Percentiles rank a stretch among this genome's conserved stretches.
Evolutionary conservation across 2,113 vertebrate genomes (phyloP).

Genomic region (Ornithorhynchus anatinus): DNA sequence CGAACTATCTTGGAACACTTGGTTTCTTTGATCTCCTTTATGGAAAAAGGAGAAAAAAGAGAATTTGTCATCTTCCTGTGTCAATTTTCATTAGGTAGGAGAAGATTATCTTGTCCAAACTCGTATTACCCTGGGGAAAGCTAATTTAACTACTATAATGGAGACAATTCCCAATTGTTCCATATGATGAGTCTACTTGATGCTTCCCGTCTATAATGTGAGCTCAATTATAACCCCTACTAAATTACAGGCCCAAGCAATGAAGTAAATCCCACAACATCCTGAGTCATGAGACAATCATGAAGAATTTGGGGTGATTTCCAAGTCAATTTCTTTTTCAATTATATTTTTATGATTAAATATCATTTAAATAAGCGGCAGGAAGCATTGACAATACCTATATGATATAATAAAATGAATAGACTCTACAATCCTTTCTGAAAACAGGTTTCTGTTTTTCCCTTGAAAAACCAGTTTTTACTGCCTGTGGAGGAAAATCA

Average conservation of each 20-base stretch:
- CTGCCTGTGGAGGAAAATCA: too few relatives aligned
- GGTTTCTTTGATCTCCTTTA: not conserved
- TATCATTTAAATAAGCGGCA: too few relatives aligned
- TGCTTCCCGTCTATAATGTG: not conserved
- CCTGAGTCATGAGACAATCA: conserved; percentile 6
- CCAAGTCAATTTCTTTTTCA: conserved; percentile 13
- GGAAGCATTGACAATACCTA: too few relatives aligned
- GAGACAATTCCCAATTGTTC: conserved; percentile 46
- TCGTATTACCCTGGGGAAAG: not conserved
- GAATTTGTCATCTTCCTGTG: not conserved
- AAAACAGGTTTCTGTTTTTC: too few relatives aligned
- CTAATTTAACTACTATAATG: conserved; percentile 42
- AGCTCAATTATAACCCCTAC: conserved; percentile 15
- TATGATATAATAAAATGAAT: too few relatives aligned
- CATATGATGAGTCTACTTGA: not conserved
- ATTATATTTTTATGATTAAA: too few relatives aligned
- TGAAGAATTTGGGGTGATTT: conserved; percentile 6
- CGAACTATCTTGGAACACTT: not conserved
- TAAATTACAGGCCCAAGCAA: not conserved
- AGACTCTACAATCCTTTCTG: too few relatives aligned
- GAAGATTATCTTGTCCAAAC: conserved; percentile 12
- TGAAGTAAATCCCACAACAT: not conserved
- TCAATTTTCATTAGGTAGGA: conserved; percentile 25
- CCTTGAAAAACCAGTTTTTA: too few relatives aligned
- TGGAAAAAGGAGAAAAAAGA: not conserved